phyloP scores from a whole-genome alignment of 35 echinoderm and acorn worm genomes.

The Nesometra sesokonis region DNA sequence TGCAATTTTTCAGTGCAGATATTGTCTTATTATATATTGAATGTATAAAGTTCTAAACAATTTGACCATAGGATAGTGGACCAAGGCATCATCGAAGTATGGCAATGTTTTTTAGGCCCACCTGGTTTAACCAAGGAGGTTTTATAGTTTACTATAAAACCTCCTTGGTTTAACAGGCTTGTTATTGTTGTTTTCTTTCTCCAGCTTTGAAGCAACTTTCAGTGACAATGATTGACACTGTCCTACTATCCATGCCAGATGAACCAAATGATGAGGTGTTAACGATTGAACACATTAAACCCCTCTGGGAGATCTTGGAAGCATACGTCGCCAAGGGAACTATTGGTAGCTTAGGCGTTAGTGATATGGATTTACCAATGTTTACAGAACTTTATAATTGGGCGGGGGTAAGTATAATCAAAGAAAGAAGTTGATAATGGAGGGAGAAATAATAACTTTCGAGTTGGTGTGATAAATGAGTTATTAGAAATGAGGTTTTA shows the following conservation, averaged over 20 bases:
- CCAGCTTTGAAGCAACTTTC: constrained; percentile 63
- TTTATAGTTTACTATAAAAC: too few relatives aligned
- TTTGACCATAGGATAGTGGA: too few relatives aligned
- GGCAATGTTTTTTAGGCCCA: not conserved
- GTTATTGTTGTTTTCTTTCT: constrained; percentile 13
- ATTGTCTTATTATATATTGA: too few relatives aligned
- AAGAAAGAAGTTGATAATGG: too few relatives aligned
- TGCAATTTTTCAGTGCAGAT: too few relatives aligned
- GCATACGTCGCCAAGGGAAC: constrained; percentile 37
- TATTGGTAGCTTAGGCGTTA: constrained; percentile 56
- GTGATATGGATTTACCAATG: constrained; percentile 57
- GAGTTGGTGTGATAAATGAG: too few relatives aligned
- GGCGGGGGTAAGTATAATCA: constrained; percentile 81
- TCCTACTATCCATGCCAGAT: constrained; percentile 61
- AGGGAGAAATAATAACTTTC: too few relatives aligned
- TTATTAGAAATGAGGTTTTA: too few relatives aligned
- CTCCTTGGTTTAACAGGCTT: too few relatives aligned
- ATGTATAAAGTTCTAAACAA: too few relatives aligned
- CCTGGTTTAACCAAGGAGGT: not conserved
- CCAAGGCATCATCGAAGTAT: too few relatives aligned
- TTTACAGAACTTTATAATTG: constrained; percentile 59
- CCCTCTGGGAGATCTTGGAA: constrained; percentile 75
- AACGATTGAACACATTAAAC: constrained; percentile 72
- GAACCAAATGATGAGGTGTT: constrained; percentile 64
- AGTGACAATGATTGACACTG: constrained; percentile 47